These are phyloP conservation scores for Hermetia illucens DNA, from an alignment of 1,140 invertebrate species.

Conservation along the genomic window DNA sequence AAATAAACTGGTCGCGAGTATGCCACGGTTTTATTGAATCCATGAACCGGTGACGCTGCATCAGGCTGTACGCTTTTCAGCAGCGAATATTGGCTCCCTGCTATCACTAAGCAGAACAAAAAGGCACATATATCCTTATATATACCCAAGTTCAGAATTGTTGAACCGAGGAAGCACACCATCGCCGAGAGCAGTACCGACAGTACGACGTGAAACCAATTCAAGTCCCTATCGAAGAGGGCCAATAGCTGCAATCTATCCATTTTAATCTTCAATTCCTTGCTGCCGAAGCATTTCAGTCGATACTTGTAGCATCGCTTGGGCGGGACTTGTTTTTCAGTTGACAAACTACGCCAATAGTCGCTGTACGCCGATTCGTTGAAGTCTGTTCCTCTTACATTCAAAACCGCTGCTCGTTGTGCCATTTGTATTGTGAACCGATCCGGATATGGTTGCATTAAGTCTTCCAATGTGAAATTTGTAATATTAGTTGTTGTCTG, in stretches of 20 bases:
- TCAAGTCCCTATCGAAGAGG: constrained; percentile 82
- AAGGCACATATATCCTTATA: constrained; percentile 89
- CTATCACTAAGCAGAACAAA: constrained; percentile 92
- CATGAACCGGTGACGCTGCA: constrained; percentile 93
- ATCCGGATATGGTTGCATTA: too few species aligned
- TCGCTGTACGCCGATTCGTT: constrained; percentile 23
- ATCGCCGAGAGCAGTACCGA: constrained; percentile 72
- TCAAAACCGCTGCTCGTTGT: constrained; percentile 21
- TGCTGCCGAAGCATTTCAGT: constrained; percentile 42
- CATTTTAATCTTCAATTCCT: constrained; percentile 64
- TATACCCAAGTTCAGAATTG: constrained; percentile 69
- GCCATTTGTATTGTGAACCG: too few species aligned
- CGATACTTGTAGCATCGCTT: constrained; percentile 80
- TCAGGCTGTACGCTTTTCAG: constrained; percentile 98
- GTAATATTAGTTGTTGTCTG: too few species aligned
- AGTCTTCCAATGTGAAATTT: too few species aligned
- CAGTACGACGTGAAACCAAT: constrained; percentile 68
- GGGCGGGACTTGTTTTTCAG: constrained; percentile 34
- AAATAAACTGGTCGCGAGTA: constrained; percentile 94
- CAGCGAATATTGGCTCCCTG: constrained; percentile 93
- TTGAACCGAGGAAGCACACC: constrained; percentile 72
- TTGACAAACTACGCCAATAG: constrained; percentile 20
- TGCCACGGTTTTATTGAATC: constrained; percentile 91
- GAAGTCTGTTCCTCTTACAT: constrained; percentile 15
- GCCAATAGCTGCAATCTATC: constrained; percentile 85